These are phyloP conservation scores for Neodiprion lecontei DNA, from an alignment of 1,140 invertebrate species.

Conservation along the genomic window DNA sequence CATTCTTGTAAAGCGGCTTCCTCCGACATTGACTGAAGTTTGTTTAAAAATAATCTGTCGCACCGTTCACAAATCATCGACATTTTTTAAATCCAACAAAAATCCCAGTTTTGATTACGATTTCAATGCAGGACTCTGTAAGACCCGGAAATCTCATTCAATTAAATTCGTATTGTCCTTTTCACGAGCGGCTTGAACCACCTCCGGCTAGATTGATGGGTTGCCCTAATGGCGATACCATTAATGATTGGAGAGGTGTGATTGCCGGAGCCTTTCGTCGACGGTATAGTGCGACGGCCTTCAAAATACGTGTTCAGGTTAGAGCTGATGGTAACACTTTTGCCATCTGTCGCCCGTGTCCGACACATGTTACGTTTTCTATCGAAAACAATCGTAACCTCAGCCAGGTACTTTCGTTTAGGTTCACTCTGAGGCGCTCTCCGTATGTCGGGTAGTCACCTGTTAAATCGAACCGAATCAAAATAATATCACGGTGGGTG, in stretches of 20 bases:
- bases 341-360: not conserved
- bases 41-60: too few relatives aligned
- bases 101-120: too few relatives aligned
- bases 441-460: not conserved
- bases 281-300: not conserved
- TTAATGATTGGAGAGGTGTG: conserved; percentile 1
- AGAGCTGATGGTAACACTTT: not conserved
- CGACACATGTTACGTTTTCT: conserved; percentile 7
- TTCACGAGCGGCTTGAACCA: not conserved
- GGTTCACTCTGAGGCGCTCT: not conserved
- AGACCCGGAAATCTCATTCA: not conserved
- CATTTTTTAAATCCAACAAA: too few relatives aligned
- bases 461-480: conserved; percentile 3
- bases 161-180: conserved; percentile 3
- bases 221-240: not conserved
- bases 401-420: not conserved
- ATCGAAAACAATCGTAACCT: conserved; percentile 7
- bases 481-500: not conserved
- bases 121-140: not conserved
- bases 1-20: too few relatives aligned
- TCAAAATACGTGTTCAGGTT: not conserved
- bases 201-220: not conserved
- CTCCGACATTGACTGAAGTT: too few relatives aligned
- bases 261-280: not conserved
- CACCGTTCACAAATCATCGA: too few relatives aligned